Evolutionary conservation across 1,140 invertebrate genomes (phyloP), one percentile per base, ranked within the genome.

Genomic region (Leptonema lineaticorne): DNA sequence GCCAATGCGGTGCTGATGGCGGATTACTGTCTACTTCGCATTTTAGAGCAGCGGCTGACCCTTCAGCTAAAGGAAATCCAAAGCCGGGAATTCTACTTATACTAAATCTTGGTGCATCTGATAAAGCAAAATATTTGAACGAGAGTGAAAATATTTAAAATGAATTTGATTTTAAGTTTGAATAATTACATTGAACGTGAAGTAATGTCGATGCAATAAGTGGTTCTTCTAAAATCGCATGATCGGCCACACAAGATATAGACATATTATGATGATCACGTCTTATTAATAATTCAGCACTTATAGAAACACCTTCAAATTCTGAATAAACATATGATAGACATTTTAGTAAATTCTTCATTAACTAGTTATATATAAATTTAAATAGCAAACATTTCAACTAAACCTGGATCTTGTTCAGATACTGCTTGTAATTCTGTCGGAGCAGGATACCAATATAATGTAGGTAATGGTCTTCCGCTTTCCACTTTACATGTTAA

Each of bases 11-110:
- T n/a, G 85, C 82, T n/a, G 91, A 90, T 29, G 89, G 87, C 29
- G 94, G 94, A 83, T 95, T 95, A 73, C 93, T 92, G 81, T 95
- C 92, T 66, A 95, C 92, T 75, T 93, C 92, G 78, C 93, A 96
- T 79, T 92, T 91, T 62, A 96, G 80, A 41, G 92, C 92, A 70
- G 94, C 91, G 28, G 91, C 86, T 78, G 92, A 91, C 41, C 92
- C 92, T 79, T 94, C 92, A 41, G 87, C 81, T 69, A 96, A 85
- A 9, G 92, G 90, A 78, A 92, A 90, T 20, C 93, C 93, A 81
- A 95, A 96, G 30, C 91, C 92, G 53, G 93, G 93, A 79, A 90
- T 88, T 69, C 93, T 87, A 46, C 90, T 93, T 76, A 95, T 94
- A 72, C 91, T 90, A 79, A 96, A 96, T 57, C 92, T 92, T 56